Percentiles rank a stretch among this genome's conserved stretches.
phyloP scores from a whole-genome alignment of 2,888 invertebrate species.

The Halocaridina rubra region DNA sequence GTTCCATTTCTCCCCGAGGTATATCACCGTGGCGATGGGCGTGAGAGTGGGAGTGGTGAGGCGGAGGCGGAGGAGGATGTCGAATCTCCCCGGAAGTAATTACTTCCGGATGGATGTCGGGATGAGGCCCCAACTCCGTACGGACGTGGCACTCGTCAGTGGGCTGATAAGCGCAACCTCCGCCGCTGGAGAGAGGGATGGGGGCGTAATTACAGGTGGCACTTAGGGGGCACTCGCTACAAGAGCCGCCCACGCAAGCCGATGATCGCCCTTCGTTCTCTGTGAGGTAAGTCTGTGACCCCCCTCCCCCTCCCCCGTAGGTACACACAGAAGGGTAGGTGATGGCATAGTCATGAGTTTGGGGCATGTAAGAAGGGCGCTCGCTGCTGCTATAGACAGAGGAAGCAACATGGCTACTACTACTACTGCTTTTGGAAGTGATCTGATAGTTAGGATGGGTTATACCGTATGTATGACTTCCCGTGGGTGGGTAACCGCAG shows the following conservation, averaged over 20 bases:
- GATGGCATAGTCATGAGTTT: neutral
- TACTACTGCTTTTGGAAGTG: neutral
- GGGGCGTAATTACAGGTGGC: slow-evolving; percentile 52
- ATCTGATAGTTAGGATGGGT: slow-evolving; percentile 44
- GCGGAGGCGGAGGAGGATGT: neutral
- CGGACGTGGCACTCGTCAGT: slow-evolving; percentile 32
- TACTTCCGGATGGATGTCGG: slow-evolving; percentile 40
- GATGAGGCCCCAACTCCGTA: slow-evolving; percentile 26
- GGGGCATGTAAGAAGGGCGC: neutral
- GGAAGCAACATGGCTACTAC: neutral
- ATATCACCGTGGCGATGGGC: too few relatives aligned
- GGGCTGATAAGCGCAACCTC: neutral
- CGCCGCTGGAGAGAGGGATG: neutral
- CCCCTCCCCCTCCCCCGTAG: slow-evolving; percentile 6
- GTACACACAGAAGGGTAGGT: neutral
- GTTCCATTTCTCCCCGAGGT: neutral
- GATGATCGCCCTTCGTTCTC: neutral
- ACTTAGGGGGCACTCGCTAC: slow-evolving; percentile 57
- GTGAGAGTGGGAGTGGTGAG: neutral
- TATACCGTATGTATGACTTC: slow-evolving; percentile 37
- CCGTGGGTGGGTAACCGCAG: slow-evolving; percentile 19
- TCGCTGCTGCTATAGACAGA: neutral
- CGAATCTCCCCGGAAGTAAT: neutral
- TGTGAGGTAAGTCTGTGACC: neutral
- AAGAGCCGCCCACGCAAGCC: slow-evolving; percentile 32